phyloP scores from a whole-genome alignment of 2,113 vertebrate genomes.

The Elgaria multicarinata region DNA sequence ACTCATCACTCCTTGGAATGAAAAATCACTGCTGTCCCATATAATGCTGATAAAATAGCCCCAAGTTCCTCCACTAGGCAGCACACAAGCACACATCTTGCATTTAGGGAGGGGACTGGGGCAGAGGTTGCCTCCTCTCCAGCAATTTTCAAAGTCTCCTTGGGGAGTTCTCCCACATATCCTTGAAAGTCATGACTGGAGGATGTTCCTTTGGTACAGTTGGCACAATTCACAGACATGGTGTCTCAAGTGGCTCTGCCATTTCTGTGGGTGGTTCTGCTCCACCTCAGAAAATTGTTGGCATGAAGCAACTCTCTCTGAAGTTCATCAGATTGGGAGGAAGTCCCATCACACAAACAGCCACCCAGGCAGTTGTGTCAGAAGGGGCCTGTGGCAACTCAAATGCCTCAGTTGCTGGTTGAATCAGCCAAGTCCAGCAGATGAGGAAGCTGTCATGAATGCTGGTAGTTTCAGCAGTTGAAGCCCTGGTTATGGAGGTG shows the following conservation, averaged over 20 bases:
- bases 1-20: neutral
- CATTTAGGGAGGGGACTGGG: neutral
- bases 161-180: neutral
- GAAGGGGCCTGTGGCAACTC: neutral
- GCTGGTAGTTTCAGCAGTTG: neutral
- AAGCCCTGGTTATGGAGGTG: neutral
- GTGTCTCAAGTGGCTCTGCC: neutral
- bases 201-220: neutral
- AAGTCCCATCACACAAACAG: neutral
- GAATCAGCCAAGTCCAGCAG: no score
- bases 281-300: neutral
- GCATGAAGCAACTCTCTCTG: neutral
- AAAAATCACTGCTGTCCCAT: neutral
- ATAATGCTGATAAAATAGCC: neutral
- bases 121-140: no score
- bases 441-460: no score
- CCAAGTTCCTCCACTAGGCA: neutral
- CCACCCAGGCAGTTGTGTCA: neutral
- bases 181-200: neutral
- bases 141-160: neutral
- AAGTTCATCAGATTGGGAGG: neutral
- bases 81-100: neutral
- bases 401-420: neutral
- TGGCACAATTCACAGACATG: neutral
- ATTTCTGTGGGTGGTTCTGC: neutral